A percentile compares a stretch with the other conserved stretches of the same genome.
These are phyloP conservation scores for Camponotus floridanus DNA, from an alignment of 1,140 invertebrate species.

Conservation along the genomic window DNA sequence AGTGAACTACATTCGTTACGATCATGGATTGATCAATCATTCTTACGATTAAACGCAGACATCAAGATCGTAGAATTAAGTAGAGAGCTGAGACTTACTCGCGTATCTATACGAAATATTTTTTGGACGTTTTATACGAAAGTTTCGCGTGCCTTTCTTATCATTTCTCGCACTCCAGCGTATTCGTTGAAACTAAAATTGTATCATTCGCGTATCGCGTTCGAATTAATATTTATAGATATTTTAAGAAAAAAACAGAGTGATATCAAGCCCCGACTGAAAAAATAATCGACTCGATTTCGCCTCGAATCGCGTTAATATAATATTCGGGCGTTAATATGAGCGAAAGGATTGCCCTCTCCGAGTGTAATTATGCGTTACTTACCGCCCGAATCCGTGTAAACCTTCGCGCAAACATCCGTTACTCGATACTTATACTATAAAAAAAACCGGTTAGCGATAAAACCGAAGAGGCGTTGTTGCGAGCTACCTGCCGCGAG, in stretches of 20 bases:
- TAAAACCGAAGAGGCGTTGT: slow-evolving; percentile 26
- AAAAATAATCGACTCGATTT: slow-evolving; percentile 7
- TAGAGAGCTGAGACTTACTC: background rate
- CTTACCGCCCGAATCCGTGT: slow-evolving; percentile 20
- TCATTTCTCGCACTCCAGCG: slow-evolving; percentile 47
- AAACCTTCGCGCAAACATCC: slow-evolving; percentile 44
- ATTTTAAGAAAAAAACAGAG: slow-evolving; percentile 16
- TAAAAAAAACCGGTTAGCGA: slow-evolving; percentile 57
- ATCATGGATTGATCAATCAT: slow-evolving; percentile 5
- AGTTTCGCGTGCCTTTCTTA: slow-evolving; percentile 47
- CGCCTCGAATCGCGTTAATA: background rate
- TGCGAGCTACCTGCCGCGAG: slow-evolving; percentile 41
- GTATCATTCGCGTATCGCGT: slow-evolving; percentile 37
- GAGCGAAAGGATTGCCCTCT: background rate
- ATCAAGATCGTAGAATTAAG: slow-evolving; percentile 23
- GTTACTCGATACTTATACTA: slow-evolving; percentile 39
- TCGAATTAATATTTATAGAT: slow-evolving; percentile 40
- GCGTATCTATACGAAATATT: background rate
- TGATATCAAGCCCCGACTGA: slow-evolving; percentile 9
- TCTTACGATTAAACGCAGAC: slow-evolving; percentile 13
- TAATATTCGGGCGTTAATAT: slow-evolving; percentile 8
- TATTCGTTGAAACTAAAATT: slow-evolving; percentile 42
- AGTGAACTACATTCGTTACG: background rate
- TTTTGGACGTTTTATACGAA: slow-evolving; percentile 37
- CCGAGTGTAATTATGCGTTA: slow-evolving; percentile 45